phyloP scores from a whole-genome alignment of 1,140 invertebrate genomes.

The Antheraea mylitta region DNA sequence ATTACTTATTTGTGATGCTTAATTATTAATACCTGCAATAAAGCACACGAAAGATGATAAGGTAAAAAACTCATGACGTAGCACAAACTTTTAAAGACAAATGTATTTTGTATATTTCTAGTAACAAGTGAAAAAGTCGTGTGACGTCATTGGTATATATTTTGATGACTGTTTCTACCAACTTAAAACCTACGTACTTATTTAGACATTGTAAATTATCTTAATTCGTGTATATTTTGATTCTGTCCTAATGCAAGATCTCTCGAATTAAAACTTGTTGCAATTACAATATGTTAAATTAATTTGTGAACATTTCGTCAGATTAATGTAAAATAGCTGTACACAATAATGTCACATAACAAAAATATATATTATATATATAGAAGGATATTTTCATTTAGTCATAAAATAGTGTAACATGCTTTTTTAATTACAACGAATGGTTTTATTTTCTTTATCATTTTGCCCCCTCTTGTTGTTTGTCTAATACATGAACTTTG shows the following conservation, averaged over 20 bases:
- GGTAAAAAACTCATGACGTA: too few relatives aligned
- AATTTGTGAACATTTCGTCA: conserved; percentile 20
- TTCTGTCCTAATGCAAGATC: too few relatives aligned
- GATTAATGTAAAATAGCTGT: conserved; percentile 65
- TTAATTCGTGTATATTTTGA: too few relatives aligned
- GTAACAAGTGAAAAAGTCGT: too few relatives aligned
- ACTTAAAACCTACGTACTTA: too few relatives aligned
- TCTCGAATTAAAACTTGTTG: too few relatives aligned
- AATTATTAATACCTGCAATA: not conserved
- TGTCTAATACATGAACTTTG: too few relatives aligned
- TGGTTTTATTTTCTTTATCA: conserved; percentile 38
- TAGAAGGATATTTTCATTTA: conserved; percentile 58
- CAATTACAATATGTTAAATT: conserved; percentile 1
- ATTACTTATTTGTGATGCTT: not conserved
- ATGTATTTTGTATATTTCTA: too few relatives aligned
- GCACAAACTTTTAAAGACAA: too few relatives aligned
- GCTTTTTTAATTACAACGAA: conserved; percentile 54
- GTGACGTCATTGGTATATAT: too few relatives aligned
- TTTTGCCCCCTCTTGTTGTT: not conserved
- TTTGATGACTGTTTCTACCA: too few relatives aligned
- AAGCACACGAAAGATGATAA: not conserved
- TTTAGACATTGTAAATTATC: too few relatives aligned
- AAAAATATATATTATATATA: conserved; percentile 29
- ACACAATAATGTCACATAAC: conserved; percentile 46
- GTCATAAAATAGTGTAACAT: conserved; percentile 63